Conservation (phyloP, 1,140 invertebrate genomes). For the Scaptomyza pallida region DNA sequence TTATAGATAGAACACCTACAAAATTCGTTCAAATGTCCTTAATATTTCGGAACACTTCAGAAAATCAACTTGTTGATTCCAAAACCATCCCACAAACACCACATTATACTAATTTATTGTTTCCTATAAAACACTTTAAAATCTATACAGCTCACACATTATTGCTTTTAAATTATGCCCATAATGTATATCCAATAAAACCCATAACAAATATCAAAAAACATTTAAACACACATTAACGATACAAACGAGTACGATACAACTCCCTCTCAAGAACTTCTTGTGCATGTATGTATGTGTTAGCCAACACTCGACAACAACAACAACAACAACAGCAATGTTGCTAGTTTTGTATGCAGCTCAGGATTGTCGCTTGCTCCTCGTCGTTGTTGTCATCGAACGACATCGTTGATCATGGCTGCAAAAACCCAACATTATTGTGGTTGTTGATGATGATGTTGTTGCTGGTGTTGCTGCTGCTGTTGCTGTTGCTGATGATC, state of each 20-base stretch:
- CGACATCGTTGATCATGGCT: conserved; percentile 73
- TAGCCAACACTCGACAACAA: conserved; percentile 10
- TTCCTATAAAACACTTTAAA: neutral
- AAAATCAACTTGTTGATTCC: neutral
- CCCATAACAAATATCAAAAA: conserved; percentile 8
- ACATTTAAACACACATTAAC: conserved; percentile 26
- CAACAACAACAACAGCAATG: conserved; percentile 14
- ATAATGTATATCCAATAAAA: too few species aligned
- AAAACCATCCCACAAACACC: too few species aligned
- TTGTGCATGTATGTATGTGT: conserved; percentile 5
- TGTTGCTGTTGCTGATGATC: conserved; percentile 60
- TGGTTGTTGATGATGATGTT: conserved; percentile 16
- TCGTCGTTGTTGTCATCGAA: conserved; percentile 68
- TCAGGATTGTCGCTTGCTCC: conserved; percentile 80
- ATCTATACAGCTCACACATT: neutral
- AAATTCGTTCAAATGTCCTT: too few species aligned
- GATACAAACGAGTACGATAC: conserved; percentile 22
- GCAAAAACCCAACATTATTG: conserved; percentile 32
- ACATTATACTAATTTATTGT: too few species aligned
- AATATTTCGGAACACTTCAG: too few species aligned
- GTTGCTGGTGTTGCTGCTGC: conserved; percentile 34
- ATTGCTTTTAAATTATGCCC: neutral
- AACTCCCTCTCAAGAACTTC: neutral
- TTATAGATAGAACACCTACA: too few species aligned
- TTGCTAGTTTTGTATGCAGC: conserved; percentile 77